Base-by-base conservation (phyloP, 1,140 invertebrate species). In the Calephelis nemesis region DNA sequence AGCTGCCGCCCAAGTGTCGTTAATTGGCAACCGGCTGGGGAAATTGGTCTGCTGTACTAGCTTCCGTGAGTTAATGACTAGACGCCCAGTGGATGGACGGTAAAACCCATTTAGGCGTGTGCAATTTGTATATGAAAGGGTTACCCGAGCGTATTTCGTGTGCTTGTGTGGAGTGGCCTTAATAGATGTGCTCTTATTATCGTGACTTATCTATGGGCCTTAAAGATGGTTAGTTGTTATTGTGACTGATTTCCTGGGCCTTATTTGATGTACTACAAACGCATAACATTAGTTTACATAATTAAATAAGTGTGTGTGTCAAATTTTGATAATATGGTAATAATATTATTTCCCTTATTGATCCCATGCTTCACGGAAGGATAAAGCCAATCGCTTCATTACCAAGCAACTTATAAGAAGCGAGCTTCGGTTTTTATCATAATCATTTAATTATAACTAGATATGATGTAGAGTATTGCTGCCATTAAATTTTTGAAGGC, bases 11-110 rank as follows among this genome's bases (percentile, higher is more conserved):
- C 84, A 86, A 85, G 82, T 85, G 84, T 76, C 75, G 84, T 85
- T 88, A 88, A 88, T 88, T 88, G 86, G 83, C 79, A 76, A 82
- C 79, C 81, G 83, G 82, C 75, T 66, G 71, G 79, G 85, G 86
- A 88, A 88, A 88, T 88, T 88, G 86, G 86, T 87, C 78, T 79
- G 82, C 86, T 83, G 83, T 84, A 82, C 81, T 82, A 75, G 82
- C 86, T 85, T 88, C 86, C 86, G 86, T 73, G 79, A 84, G 79
- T 87, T 88, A 88, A 88, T 87, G 84, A 87, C 86, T 88, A 79
- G 81, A 77, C 78, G 83, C 76, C 84, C 84, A 83, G 83, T 83
- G 79, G 82, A 85, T 78, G 85, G 82, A 83, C 82, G 82, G 75
- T 79, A 76, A 81, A 88, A 88, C 80, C 83, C 78, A 84, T 88